Evolutionary conservation across 2,113 vertebrate genomes (phyloP), one percentile per base, ranked within the genome.

Genomic region (Xiphophorus hellerii): DNA sequence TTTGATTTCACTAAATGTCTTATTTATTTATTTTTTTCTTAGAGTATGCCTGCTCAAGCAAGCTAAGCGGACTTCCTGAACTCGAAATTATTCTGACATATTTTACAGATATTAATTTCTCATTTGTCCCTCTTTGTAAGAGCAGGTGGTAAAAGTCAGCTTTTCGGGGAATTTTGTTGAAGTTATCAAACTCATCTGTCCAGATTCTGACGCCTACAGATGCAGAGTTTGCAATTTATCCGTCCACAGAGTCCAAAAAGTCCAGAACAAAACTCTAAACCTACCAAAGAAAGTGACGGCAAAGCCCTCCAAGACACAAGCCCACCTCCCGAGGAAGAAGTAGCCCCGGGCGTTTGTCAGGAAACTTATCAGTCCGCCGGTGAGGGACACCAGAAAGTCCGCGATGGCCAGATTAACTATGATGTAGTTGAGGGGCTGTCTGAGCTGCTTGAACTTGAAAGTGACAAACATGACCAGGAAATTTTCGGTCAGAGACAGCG

Each of bases 221-320:
- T 58, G 51, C 8, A 58, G 51, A 58, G 51, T n/a, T 54, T 54
- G 20, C 22, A 11, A 9, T 25, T 10, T 25, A 54, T 58, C 51
- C 9, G 10, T 58, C 9, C 51, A 58, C 15, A 22, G 31, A 17
- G 29, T 63, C 13, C 29, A 63, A 17, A 30, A 28, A 3, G 5
- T 17, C 15, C 63, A 35, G 25, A 12, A 33, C 6, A 65, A 5
- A 13, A 33, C 25, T 10, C 22, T 61, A 5, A 74, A 90, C 96
- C 95, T 94, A 98, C 96, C 97, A 81, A 98, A 97, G 89, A 94
- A 98, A 17, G 96, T 97, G 27, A 98, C 96, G 3, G 95, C 96
- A 80, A 98, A 98, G 71, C 96, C 96, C 90, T 98, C 96, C 85
- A 97, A 54, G 3, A 97, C 90, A 31, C 97, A 98, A 69, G 96